Conservation (phyloP, 2,113 vertebrate genomes). For the Menidia beryllina region DNA sequence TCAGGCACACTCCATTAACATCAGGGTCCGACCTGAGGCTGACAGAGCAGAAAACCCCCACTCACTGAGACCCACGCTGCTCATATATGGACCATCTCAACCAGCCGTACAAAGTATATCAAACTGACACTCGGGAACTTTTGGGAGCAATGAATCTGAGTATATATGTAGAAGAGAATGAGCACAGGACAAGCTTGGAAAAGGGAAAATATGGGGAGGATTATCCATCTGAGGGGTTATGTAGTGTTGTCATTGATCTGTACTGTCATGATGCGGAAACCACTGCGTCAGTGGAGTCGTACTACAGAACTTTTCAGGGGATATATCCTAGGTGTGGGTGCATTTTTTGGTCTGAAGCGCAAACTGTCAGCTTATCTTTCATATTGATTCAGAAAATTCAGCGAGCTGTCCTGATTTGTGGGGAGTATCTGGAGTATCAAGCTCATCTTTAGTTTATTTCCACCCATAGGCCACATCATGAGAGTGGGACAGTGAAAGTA, state of each 20-base stretch:
- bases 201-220: background rate
- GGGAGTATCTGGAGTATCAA: too few relatives aligned
- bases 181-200: background rate
- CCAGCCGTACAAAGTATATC: background rate
- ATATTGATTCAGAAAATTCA: too few relatives aligned
- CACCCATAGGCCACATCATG: too few relatives aligned
- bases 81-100: background rate
- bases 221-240: too few relatives aligned
- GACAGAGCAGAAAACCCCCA: conserved; percentile 40
- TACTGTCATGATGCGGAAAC: background rate
- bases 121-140: background rate
- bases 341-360: too few relatives aligned
- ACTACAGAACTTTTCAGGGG: background rate
- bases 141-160: background rate
- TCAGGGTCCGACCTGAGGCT: conserved; percentile 45
- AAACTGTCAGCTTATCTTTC: too few relatives aligned
- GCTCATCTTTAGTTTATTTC: too few relatives aligned
- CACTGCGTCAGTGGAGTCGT: too few relatives aligned
- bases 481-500: background rate
- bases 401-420: too few relatives aligned
- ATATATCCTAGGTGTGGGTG: too few relatives aligned
- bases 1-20: conserved; percentile 63
- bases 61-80: conserved; percentile 10
- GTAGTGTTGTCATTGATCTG: background rate
- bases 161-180: background rate